A percentile compares a stretch with the other conserved stretches of the same genome.
Evolutionary conservation across 2,888 invertebrate genomes (phyloP).

Genomic region (Eledona agricola): DNA sequence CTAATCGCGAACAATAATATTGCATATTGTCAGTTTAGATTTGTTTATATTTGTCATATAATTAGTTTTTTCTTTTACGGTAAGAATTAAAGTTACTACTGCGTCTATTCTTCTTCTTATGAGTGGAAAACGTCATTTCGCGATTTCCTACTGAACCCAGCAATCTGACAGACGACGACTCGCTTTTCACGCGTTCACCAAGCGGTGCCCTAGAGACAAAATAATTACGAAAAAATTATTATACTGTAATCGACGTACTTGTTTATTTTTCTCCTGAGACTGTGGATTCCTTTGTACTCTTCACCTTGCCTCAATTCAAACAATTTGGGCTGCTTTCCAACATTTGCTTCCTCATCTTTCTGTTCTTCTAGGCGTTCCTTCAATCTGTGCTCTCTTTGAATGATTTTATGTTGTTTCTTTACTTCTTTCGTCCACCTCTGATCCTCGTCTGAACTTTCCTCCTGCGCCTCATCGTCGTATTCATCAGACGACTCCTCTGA

Average conservation of each 20-base stretch:
- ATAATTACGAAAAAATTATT: slow-evolving; percentile 9
- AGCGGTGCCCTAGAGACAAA: slow-evolving; percentile 69
- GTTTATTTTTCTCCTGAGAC: slow-evolving; percentile 64
- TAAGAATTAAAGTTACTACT: too few species aligned
- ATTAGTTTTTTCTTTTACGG: too few species aligned
- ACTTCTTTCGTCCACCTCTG: slow-evolving; percentile 82
- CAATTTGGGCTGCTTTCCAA: slow-evolving; percentile 65
- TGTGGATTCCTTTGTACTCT: slow-evolving; percentile 67
- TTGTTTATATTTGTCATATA: too few species aligned
- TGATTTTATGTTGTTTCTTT: slow-evolving; percentile 76
- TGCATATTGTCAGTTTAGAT: too few species aligned
- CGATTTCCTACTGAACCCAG: slow-evolving; percentile 74
- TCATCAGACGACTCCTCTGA: slow-evolving; percentile 60
- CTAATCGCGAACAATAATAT: too few species aligned
- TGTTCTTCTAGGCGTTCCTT: slow-evolving; percentile 55
- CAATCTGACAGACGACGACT: slow-evolving; percentile 66
- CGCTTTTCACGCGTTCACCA: slow-evolving; percentile 75
- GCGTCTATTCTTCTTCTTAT: slow-evolving; percentile 66
- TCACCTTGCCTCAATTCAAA: slow-evolving; percentile 70
- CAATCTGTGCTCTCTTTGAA: slow-evolving; percentile 66
- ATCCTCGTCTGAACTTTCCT: slow-evolving; percentile 80
- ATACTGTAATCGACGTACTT: slow-evolving; percentile 59
- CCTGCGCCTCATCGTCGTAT: slow-evolving; percentile 42
- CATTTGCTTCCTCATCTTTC: slow-evolving; percentile 54
- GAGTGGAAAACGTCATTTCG: slow-evolving; percentile 81